phyloP scores from a whole-genome alignment of 2,888 invertebrate species.

The Drosophila falleni region DNA sequence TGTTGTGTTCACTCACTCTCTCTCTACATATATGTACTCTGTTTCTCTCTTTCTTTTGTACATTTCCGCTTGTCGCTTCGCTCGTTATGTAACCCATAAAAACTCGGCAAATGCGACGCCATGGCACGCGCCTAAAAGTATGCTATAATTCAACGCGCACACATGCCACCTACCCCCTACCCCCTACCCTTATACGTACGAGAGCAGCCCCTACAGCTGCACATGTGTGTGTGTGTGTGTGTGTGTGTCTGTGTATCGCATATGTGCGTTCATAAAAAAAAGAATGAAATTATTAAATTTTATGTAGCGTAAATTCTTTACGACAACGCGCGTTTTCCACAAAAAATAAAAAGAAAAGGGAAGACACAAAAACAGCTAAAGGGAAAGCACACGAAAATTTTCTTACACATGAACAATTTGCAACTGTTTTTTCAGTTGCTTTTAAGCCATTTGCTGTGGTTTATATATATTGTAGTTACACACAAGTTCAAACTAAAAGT shows the following conservation, averaged over 20 bases:
- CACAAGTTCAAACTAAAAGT: neutral
- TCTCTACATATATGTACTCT: neutral
- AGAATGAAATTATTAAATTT: conserved; percentile 83
- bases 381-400: conserved; percentile 36
- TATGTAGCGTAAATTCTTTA: conserved; percentile 84
- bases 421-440: conserved; percentile 32
- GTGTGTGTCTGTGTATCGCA: conserved; percentile 40
- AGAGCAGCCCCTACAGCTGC: conserved; percentile 17
- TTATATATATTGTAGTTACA: conserved; percentile 23
- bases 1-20: neutral
- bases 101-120: conserved; percentile 75
- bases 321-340: conserved; percentile 44
- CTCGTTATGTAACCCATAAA: conserved; percentile 80
- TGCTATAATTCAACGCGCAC: conserved; percentile 76
- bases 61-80: conserved; percentile 67
- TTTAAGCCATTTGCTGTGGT: conserved; percentile 23
- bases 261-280: conserved; percentile 65
- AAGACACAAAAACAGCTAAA: conserved; percentile 10
- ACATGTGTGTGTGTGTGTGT: conserved; percentile 8
- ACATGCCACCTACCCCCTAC: conserved; percentile 29
- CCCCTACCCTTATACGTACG: neutral
- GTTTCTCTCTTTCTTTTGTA: conserved; percentile 32
- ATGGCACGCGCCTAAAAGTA: conserved; percentile 81
- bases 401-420: conserved; percentile 74
- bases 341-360: conserved; percentile 27